A percentile compares a stretch with the other conserved stretches of the same genome.
Evolutionary conservation across 2,888 invertebrate species (phyloP).

Genomic region (Trilocha varians): DNA sequence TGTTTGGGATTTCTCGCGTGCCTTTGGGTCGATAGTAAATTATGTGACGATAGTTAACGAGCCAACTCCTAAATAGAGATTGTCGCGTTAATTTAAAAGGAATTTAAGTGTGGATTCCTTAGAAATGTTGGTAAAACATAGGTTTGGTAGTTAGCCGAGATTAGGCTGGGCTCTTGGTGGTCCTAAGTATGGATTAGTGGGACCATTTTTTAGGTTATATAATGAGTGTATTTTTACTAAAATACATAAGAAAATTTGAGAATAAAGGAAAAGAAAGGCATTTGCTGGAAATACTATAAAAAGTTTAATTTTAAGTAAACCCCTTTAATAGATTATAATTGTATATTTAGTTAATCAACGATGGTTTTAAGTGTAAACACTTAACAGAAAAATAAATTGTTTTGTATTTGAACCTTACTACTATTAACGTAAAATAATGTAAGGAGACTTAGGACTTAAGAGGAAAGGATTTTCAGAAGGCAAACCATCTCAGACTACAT

Average conservation of each 20-base stretch:
- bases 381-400: no score
- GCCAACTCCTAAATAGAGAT: conserved; percentile 8
- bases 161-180: not conserved
- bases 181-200: not conserved
- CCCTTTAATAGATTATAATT: no score
- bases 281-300: no score
- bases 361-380: no score
- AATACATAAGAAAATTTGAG: not conserved
- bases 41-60: conserved; percentile 24
- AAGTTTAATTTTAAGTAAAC: no score
- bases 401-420: no score
- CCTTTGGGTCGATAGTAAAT: conserved; percentile 21
- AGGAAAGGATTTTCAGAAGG: no score
- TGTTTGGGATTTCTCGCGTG: conserved; percentile 37
- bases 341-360: no score
- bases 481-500: no score
- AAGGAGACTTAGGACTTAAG: no score
- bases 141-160: not conserved
- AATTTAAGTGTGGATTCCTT: not conserved
- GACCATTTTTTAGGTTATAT: not conserved
- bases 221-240: not conserved
- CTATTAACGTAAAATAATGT: no score
- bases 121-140: not conserved
- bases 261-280: no score
- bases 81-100: not conserved